A percentile compares a stretch with the other conserved stretches of the same genome.
Evolutionary conservation across 2,888 invertebrate species (phyloP).

Genomic region (Strigamia transsilvanica): DNA sequence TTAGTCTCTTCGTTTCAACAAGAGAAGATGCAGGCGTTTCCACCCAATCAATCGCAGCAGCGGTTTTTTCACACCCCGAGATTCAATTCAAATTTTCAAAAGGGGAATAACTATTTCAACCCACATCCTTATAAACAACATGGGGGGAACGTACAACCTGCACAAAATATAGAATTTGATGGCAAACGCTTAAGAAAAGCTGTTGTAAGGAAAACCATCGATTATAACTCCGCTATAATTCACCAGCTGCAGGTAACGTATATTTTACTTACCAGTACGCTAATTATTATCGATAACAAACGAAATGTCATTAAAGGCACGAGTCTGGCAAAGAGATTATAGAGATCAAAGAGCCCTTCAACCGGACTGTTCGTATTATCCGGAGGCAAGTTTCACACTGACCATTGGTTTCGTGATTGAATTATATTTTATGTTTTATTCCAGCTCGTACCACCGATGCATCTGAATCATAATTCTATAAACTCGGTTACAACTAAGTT

Average conservation of each 20-base stretch:
- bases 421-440: slow-evolving; percentile 53
- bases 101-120: slow-evolving; percentile 54
- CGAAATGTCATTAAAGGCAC: slow-evolving; percentile 70
- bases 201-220: slow-evolving; percentile 96
- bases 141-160: slow-evolving; percentile 52
- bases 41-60: slow-evolving; percentile 51
- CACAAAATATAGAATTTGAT: slow-evolving; percentile 77
- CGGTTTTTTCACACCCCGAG: slow-evolving; percentile 57
- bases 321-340: slow-evolving; percentile 94
- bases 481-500: slow-evolving; percentile 93
- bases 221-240: slow-evolving; percentile 95
- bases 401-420: neutral
- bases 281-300: no score
- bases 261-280: slow-evolving; percentile 21
- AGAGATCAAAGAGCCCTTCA: slow-evolving; percentile 88
- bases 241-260: slow-evolving; percentile 82
- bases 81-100: slow-evolving; percentile 55
- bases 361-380: slow-evolving; percentile 94
- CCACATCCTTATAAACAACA: slow-evolving; percentile 54
- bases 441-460: slow-evolving; percentile 87
- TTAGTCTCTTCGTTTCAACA: neutral
- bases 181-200: slow-evolving; percentile 95
- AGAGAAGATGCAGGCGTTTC: slow-evolving; percentile 28
- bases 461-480: slow-evolving; percentile 91
- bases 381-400: slow-evolving; percentile 69